phyloP scores from a whole-genome alignment of 2,888 invertebrate species.

The Serripes groenlandicus region DNA sequence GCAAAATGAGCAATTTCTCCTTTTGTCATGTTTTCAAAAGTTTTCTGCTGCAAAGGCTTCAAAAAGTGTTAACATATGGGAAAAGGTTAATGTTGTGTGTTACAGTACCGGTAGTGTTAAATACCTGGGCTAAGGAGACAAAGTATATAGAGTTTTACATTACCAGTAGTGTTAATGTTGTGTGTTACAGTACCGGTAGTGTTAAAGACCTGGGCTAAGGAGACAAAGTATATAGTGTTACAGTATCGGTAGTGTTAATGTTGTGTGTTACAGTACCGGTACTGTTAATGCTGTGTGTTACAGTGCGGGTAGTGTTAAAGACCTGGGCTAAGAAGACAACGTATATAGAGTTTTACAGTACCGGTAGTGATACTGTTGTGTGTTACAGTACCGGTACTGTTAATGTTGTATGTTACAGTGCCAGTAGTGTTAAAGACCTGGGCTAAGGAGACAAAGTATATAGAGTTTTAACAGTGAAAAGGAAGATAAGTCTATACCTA shows the following conservation, averaged over 20 bases:
- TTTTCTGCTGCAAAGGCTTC: not conserved
- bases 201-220: constrained; percentile 94
- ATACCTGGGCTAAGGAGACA: constrained; percentile 94
- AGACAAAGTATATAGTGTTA: constrained; percentile 90
- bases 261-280: too few relatives aligned
- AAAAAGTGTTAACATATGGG: not conserved
- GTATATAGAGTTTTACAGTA: constrained; percentile 93
- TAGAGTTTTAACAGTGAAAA: constrained; percentile 93
- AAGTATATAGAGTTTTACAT: constrained; percentile 92
- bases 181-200: too few relatives aligned
- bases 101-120: too few relatives aligned
- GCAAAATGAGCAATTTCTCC: not conserved
- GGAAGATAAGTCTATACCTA: constrained; percentile 90
- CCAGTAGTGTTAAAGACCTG: constrained; percentile 94
- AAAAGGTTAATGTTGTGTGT: too few relatives aligned
- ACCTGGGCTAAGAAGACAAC: constrained; percentile 93
- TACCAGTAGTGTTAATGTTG: too few relatives aligned
- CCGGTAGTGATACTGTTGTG: too few relatives aligned
- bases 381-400: too few relatives aligned
- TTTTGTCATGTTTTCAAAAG: not conserved
- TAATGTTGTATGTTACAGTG: constrained; percentile 86
- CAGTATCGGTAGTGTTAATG: too few relatives aligned
- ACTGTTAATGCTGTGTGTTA: constrained; percentile 87
- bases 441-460: constrained; percentile 91
- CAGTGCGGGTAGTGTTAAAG: constrained; percentile 91